Evolutionary conservation across 2,113 vertebrate genomes (phyloP).

Genomic region (Crotalus helleri): DNA sequence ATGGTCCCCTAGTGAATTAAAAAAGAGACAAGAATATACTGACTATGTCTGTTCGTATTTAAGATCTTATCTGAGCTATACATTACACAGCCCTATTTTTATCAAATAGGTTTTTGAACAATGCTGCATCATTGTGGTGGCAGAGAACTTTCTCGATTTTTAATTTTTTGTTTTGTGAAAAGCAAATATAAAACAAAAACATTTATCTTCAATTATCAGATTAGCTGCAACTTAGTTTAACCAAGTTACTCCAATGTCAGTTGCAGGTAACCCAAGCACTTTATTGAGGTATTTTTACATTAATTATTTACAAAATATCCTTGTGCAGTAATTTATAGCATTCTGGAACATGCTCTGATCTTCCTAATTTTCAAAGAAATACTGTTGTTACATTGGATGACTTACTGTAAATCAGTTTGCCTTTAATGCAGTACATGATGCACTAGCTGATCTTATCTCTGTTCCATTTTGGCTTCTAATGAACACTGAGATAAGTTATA

Average conservation of each 20-base stretch:
- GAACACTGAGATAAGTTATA: neutral
- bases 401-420: neutral
- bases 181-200: neutral
- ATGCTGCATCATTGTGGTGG: neutral
- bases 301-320: neutral
- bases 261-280: neutral
- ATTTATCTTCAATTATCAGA: neutral
- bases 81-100: no score
- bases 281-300: neutral
- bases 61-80: no score
- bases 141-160: neutral
- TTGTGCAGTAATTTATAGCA: neutral
- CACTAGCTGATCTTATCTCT: neutral
- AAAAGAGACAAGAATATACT: no score
- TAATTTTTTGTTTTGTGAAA: neutral
- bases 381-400: neutral
- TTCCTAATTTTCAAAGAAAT: neutral
- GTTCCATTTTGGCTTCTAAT: neutral
- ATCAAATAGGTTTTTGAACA: neutral
- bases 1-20: no score
- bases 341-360: neutral
- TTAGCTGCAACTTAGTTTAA: neutral
- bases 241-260: neutral
- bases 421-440: neutral
- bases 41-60: no score